These are phyloP conservation scores for Lasioglossum albipes DNA, from an alignment of 1,140 invertebrate species.

Conservation along the genomic window DNA sequence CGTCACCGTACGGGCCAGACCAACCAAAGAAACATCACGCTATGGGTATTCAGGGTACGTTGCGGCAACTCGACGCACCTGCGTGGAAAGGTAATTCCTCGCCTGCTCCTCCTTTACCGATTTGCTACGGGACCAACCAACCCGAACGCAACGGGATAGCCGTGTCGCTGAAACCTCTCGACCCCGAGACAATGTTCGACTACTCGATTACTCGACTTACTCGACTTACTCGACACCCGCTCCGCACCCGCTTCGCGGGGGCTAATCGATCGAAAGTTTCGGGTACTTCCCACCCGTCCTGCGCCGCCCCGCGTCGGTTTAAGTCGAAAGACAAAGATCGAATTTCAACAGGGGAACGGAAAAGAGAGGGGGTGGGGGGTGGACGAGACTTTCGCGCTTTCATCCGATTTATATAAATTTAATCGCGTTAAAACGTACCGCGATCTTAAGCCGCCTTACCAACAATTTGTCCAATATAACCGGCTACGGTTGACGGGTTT, in stretches of 20 bases:
- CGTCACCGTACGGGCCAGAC: slow-evolving; percentile 76
- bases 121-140: too few relatives aligned
- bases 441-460: slow-evolving; percentile 43
- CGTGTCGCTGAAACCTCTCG: too few relatives aligned
- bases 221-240: too few relatives aligned
- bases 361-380: too few relatives aligned
- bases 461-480: slow-evolving; percentile 43
- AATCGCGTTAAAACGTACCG: slow-evolving; percentile 39
- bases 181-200: background rate
- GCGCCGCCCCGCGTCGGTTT: too few relatives aligned
- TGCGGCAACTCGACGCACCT: slow-evolving; percentile 82
- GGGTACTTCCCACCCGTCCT: background rate
- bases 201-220: too few relatives aligned
- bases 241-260: too few relatives aligned
- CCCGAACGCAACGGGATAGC: too few relatives aligned
- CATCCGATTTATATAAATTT: slow-evolving; percentile 36
- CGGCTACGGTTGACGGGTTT: slow-evolving; percentile 45
- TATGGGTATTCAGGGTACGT: slow-evolving; percentile 85
- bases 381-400: slow-evolving; percentile 5
- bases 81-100: slow-evolving; percentile 80
- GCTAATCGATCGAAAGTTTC: background rate
- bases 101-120: background rate
- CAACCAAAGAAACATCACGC: slow-evolving; percentile 81
- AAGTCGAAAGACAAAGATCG: too few relatives aligned
- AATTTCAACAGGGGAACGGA: background rate